Evolutionary conservation across 2,113 vertebrate genomes (phyloP), one percentile per base, ranked within the genome.

Genomic region (Thomomys bottae): DNA sequence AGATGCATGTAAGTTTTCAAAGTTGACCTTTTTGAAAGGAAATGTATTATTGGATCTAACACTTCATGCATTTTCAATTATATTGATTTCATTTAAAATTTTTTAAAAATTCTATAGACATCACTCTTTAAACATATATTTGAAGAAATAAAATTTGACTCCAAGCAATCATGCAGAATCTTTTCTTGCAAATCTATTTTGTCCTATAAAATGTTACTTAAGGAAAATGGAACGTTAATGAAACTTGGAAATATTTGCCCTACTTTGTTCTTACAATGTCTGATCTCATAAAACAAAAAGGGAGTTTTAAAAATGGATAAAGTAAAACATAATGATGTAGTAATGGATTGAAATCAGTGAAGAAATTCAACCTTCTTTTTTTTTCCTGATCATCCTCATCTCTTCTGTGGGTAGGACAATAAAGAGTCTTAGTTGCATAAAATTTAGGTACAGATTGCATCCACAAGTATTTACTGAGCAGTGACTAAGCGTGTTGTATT

Each of bases 21-120:
- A 61, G 57, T 32, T 90, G 78, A 79, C 66, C 66, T 90, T 93
- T 87, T 28, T 68, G 57, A 68, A 84, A 90, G 40, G n/a, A 77
- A 86, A 82, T 72, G 49, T 49, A 75, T 87, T 36, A 34, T 81
- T 87, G n/a, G 75, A 71, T 93, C 34, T 87, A 94, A 80, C 23
- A 54, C 49, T 93, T 92, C 49, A 79, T 24, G 59, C 32, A 77
- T 67, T 92, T 68, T 87, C 9, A 67, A 66, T 84, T 89, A n/a
- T 70, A 70, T 20, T 81, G 21, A 78, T 81, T 78, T 91, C 77
- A 61, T 23, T 23, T 24, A 61, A 61, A 85, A 87, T n/a, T n/a
- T n/a, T n/a, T n/a, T n/a, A 92, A 88, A 12, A 32, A 30, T 84
- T 83, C 6, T 28, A 73, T 42, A 84, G 54, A 24, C 28, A 40